Evolutionary conservation across 2,113 vertebrate genomes (phyloP), one percentile per base, ranked within the genome.

Genomic region (Pedionomus torquatus): DNA sequence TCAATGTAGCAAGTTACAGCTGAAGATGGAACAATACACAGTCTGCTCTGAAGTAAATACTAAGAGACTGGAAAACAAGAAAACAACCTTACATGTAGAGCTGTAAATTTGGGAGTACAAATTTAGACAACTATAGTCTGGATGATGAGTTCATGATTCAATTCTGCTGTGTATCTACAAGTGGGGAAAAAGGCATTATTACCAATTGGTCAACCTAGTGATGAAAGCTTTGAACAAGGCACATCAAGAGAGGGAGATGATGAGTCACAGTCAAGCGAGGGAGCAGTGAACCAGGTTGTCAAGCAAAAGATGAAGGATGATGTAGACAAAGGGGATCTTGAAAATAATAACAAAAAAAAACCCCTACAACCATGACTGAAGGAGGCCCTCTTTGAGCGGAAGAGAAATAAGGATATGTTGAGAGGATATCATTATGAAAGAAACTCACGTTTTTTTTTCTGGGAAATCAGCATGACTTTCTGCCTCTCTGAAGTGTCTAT

Each of bases 311-410:
- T 61, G 12, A n/a, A 70, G 8, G 20, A 46, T 77, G 28, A 39
- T 46, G 9, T 41, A 17, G 49, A 60, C 20, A 46, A 87, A 66
- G 54, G 66, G 30, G 2, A 52, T 37, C 19, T 13, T 46, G 21
- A 76, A 75, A 80, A 46, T 3, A 41, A 44, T 8, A 13, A 31
- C 13, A 21, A 61, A 33, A 41, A 46, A n/a, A n/a, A n/a, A n/a
- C n/a, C 3, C 2, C 5, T 11, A 55, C 24, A 72, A 13, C 11
- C 19, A 63, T 17, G 4, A 76, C 16, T 35, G 39, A 87, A 70
- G 7, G 7, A 33, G 13, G 5, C 58, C 11, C 4, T 25, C 4
- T 1, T 39, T 69, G 17, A 74, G 13, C 1, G 1, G 16, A 7
- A 65, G 17, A 30, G 1, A 78, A 64, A 69, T 60, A 28, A 35